Evolutionary conservation across 1,140 invertebrate genomes (phyloP).

Genomic region (Hestina assimilis): DNA sequence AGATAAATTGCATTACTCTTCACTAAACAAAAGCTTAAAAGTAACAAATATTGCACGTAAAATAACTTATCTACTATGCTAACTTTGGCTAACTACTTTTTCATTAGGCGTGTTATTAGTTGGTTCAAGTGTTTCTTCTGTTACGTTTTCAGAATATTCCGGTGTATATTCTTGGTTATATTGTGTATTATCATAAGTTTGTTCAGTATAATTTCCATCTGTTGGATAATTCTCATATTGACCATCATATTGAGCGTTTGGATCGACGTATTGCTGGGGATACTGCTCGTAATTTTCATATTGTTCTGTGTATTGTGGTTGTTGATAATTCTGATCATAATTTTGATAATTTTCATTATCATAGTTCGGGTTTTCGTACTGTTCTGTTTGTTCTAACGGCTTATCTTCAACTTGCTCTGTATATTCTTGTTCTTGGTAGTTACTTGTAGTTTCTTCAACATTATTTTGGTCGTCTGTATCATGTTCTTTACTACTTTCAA

Average conservation of each 20-base stretch:
- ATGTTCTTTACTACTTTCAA: slow-evolving; percentile 9
- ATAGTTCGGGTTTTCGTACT: slow-evolving; percentile 37
- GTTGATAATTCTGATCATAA: slow-evolving; percentile 46
- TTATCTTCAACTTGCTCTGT: slow-evolving; percentile 18
- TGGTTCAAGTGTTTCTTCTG: slow-evolving; percentile 18
- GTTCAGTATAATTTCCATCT: slow-evolving; percentile 49
- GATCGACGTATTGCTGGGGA: slow-evolving; percentile 45
- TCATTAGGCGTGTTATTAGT: slow-evolving; percentile 22
- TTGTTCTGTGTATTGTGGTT: slow-evolving; percentile 21
- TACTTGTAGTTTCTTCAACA: slow-evolving; percentile 17
- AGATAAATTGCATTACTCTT: neutral
- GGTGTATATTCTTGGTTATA: slow-evolving; percentile 44
- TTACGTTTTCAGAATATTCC: slow-evolving; percentile 33
- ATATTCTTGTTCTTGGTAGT: slow-evolving; percentile 13
- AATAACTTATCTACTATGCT: slow-evolving; percentile 30
- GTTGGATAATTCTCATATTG: slow-evolving; percentile 53
- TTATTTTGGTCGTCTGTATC: slow-evolving; percentile 16
- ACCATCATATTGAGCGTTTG: slow-evolving; percentile 46
- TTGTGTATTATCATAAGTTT: slow-evolving; percentile 48
- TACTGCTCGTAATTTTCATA: slow-evolving; percentile 39
- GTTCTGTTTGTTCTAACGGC: slow-evolving; percentile 30
- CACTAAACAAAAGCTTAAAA: neutral
- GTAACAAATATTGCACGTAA: slow-evolving; percentile 24
- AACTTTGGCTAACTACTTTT: slow-evolving; percentile 38
- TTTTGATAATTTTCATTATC: slow-evolving; percentile 30